A percentile compares a stretch with the other conserved stretches of the same genome.
Conservation (phyloP, 2,888 invertebrate genomes). For the Zeuzera pyrina region DNA sequence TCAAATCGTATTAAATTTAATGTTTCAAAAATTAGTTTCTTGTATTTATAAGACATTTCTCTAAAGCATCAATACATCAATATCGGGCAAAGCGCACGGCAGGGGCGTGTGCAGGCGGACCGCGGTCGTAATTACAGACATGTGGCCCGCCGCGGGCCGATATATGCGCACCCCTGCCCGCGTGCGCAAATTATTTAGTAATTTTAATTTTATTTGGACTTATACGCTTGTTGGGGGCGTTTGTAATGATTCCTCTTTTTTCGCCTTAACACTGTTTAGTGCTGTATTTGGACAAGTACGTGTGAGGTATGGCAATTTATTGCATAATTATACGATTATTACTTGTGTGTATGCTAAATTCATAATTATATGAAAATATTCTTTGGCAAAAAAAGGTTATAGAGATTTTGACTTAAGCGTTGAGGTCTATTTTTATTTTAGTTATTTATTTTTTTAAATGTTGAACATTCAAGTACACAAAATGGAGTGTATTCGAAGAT, state of each 20-base stretch:
- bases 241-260: slow-evolving; percentile 20
- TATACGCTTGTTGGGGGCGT: slow-evolving; percentile 37
- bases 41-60: slow-evolving; percentile 30
- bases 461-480: too few species aligned
- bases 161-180: slow-evolving; percentile 38
- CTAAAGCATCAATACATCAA: slow-evolving; percentile 59
- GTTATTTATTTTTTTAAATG: too few species aligned
- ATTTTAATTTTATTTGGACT: slow-evolving; percentile 65
- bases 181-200: slow-evolving; percentile 62
- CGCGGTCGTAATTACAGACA: slow-evolving; percentile 58
- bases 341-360: too few species aligned
- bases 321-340: slow-evolving; percentile 5
- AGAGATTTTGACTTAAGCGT: too few species aligned
- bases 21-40: slow-evolving; percentile 26
- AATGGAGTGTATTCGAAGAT: too few species aligned
- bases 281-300: slow-evolving; percentile 34
- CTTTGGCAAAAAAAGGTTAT: too few species aligned
- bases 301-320: slow-evolving; percentile 29
- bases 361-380: too few species aligned
- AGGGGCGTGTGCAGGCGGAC: slow-evolving; percentile 45
- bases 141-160: slow-evolving; percentile 46
- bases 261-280: slow-evolving; percentile 26
- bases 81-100: slow-evolving; percentile 33
- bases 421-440: too few species aligned
- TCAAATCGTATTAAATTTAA: too few species aligned